phyloP scores from a whole-genome alignment of 1,140 invertebrate genomes.

The Drosophila equinoxialis region DNA sequence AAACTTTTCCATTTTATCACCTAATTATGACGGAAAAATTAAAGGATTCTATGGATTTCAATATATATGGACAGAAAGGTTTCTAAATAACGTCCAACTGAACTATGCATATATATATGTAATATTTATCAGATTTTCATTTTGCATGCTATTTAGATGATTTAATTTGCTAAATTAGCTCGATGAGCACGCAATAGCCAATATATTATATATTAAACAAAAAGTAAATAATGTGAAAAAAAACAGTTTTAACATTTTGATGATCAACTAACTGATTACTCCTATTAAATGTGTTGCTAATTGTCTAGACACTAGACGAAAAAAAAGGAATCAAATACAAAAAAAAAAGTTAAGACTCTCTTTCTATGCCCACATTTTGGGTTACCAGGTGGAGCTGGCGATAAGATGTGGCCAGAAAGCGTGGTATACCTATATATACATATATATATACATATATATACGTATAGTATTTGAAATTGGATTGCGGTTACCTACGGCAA shows the following conservation, averaged over 20 bases:
- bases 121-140: not conserved
- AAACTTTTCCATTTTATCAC: not conserved
- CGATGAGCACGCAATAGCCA: not conserved
- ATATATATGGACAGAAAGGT: not conserved
- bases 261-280: not conserved
- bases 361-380: slow-evolving; percentile 3
- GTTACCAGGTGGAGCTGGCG: slow-evolving; percentile 47
- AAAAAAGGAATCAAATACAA: not conserved
- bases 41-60: too few relatives aligned
- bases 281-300: not conserved
- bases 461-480: not conserved
- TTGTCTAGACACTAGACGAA: slow-evolving; percentile 21
- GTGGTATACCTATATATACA: not conserved
- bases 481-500: slow-evolving; percentile 47
- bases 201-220: too few relatives aligned
- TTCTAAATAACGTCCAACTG: not conserved
- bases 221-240: too few relatives aligned
- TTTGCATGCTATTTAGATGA: slow-evolving; percentile 15
- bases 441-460: too few relatives aligned
- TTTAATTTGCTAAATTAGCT: slow-evolving; percentile 30
- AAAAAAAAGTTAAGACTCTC: not conserved
- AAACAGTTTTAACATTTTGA: too few relatives aligned
- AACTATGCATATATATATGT: not conserved
- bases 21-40: too few relatives aligned
- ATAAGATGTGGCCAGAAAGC: slow-evolving; percentile 49